These are phyloP conservation scores for Lypha dubia DNA, from an alignment of 2,888 invertebrate species.

Conservation along the genomic window DNA sequence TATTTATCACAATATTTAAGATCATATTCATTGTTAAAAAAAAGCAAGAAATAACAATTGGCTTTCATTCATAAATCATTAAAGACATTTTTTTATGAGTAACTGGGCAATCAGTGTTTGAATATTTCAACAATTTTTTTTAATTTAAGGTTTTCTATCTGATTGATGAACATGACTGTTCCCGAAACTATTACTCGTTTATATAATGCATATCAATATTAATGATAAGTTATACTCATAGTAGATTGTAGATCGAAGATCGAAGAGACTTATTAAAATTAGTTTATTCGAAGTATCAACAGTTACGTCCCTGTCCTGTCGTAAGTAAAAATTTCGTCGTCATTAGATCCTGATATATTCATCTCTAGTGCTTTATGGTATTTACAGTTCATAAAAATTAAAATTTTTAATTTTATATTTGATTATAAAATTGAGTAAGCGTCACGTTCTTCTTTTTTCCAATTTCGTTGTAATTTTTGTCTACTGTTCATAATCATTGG, in stretches of 20 bases:
- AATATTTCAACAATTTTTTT: slow-evolving; percentile 22
- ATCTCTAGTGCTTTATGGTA: too few species aligned
- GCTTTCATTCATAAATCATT: slow-evolving; percentile 35
- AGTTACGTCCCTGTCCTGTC: too few species aligned
- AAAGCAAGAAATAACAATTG: slow-evolving; percentile 2
- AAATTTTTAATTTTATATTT: not conserved
- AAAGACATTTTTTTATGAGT: slow-evolving; percentile 5
- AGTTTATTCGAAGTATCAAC: too few species aligned
- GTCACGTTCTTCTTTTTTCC: slow-evolving; percentile 51
- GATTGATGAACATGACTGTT: not conserved
- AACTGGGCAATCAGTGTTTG: not conserved
- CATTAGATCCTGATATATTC: too few species aligned
- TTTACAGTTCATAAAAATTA: not conserved
- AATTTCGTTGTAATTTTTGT: not conserved
- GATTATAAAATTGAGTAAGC: not conserved
- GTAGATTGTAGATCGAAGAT: too few species aligned
- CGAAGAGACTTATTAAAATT: too few species aligned
- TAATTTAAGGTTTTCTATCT: not conserved
- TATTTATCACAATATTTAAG: too few species aligned
- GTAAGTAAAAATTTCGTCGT: too few species aligned
- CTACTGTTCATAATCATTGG: slow-evolving; percentile 73
- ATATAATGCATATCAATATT: too few species aligned
- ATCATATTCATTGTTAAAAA: not conserved
- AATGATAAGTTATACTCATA: too few species aligned
- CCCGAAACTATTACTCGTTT: too few species aligned